A percentile compares a stretch with the other conserved stretches of the same genome.
phyloP scores from a whole-genome alignment of 1,140 invertebrate species.

The Drosophila repletoides region DNA sequence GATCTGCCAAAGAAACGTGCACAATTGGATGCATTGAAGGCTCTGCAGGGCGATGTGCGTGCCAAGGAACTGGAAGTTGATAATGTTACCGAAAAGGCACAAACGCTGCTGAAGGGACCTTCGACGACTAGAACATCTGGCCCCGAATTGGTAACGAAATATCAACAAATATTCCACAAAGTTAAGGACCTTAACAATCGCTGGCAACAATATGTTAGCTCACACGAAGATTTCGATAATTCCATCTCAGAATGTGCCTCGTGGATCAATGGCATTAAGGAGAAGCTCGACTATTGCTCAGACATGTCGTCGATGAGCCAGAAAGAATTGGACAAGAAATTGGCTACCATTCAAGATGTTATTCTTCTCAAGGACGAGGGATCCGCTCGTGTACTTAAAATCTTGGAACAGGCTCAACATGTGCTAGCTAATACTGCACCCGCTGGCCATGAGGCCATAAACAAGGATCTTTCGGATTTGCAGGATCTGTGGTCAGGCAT shows the following conservation, averaged over 20 bases:
- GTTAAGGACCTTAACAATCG: constrained; percentile 94
- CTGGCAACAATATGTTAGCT: constrained; percentile 95
- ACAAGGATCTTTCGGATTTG: constrained; percentile 90
- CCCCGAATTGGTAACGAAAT: constrained; percentile 94
- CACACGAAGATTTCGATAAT: constrained; percentile 94
- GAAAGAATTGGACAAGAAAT: constrained; percentile 92
- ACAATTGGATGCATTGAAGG: constrained; percentile 90
- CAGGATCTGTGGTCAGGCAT: constrained; percentile 95
- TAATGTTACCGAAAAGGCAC: constrained; percentile 93
- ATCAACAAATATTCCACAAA: constrained; percentile 94
- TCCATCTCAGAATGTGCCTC: constrained; percentile 90
- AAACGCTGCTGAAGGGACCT: constrained; percentile 89
- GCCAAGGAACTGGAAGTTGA: constrained; percentile 97
- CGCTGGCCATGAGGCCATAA: constrained; percentile 92
- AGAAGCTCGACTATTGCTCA: constrained; percentile 92
- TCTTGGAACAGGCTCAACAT: constrained; percentile 94
- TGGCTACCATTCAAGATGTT: constrained; percentile 92
- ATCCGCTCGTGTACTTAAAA: constrained; percentile 91
- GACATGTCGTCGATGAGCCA: constrained; percentile 91
- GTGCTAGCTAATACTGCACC: constrained; percentile 97
- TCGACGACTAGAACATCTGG: constrained; percentile 86
- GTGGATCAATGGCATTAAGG: constrained; percentile 93
- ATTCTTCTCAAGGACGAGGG: constrained; percentile 95
- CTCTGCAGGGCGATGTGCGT: constrained; percentile 92
- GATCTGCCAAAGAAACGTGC: constrained; percentile 92